Conservation (phyloP, 2,113 vertebrate species). For the Chrysochloris asiatica region DNA sequence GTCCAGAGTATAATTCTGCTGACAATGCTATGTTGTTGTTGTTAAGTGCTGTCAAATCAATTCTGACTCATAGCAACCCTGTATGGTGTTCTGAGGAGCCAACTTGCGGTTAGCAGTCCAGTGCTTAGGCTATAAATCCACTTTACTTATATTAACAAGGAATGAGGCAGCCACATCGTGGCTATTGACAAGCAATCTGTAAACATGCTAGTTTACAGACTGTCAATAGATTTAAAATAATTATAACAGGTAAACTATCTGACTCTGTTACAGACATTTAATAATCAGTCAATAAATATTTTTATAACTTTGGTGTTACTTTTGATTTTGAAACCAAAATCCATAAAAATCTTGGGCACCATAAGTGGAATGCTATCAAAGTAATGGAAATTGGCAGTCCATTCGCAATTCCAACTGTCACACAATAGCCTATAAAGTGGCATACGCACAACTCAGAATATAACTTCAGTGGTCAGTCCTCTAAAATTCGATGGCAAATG, state of each 20-base stretch:
- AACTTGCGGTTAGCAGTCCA: too few species aligned
- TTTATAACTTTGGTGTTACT: constrained; percentile 18
- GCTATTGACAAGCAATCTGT: too few species aligned
- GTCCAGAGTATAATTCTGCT: not conserved
- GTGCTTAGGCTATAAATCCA: not conserved
- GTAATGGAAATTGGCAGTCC: not conserved
- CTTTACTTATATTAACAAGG: not conserved
- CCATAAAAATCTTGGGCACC: not conserved
- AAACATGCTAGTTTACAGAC: not conserved
- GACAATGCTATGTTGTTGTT: too few species aligned
- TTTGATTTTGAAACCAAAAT: constrained; percentile 39
- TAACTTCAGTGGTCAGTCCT: constrained; percentile 45
- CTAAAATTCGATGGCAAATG: constrained; percentile 61
- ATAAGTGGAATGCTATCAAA: constrained; percentile 6
- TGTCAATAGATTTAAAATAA: not conserved
- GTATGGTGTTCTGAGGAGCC: too few species aligned
- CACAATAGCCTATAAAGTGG: not conserved
- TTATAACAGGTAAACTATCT: constrained; percentile 13
- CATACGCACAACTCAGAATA: not conserved
- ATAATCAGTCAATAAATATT: constrained; percentile 46
- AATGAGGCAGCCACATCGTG: not conserved
- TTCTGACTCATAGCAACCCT: too few species aligned
- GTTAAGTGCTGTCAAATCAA: too few species aligned
- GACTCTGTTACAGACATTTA: not conserved
- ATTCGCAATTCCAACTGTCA: not conserved